A percentile compares a stretch with the other conserved stretches of the same genome.
Conservation (phyloP, 2,797 vertebrate species). For the Xerus rutilus region DNA sequence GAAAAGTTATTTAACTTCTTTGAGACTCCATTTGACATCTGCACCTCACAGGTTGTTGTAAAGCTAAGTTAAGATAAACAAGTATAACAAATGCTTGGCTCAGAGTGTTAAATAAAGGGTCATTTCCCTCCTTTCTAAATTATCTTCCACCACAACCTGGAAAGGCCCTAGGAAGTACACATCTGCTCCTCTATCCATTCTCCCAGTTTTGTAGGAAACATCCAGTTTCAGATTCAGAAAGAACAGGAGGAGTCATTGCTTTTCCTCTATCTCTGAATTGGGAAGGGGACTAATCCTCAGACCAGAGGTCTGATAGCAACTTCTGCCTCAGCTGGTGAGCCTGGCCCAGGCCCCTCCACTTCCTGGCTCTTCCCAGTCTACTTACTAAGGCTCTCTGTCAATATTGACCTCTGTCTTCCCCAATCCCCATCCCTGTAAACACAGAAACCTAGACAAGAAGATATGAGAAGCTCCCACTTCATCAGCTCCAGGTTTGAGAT, state of each 20-base stretch:
- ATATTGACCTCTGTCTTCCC: not conserved
- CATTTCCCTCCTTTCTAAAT: not conserved
- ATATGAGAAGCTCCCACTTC: not conserved
- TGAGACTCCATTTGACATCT: not conserved
- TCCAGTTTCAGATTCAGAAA: not conserved
- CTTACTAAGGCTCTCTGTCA: not conserved
- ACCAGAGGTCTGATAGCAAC: not conserved
- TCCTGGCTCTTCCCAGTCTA: not conserved
- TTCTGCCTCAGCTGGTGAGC: not conserved
- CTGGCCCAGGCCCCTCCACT: not conserved
- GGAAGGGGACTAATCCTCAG: not conserved
- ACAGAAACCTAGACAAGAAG: not conserved
- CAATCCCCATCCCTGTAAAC: not conserved
- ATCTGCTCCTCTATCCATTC: not conserved
- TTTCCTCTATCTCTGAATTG: not conserved
- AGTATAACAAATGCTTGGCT: not conserved
- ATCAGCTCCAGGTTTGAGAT: not conserved
- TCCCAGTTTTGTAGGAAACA: not conserved
- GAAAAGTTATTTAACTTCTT: not conserved
- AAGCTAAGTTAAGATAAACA: slow-evolving; percentile 9
- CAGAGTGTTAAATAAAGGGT: not conserved
- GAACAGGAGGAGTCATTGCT: not conserved
- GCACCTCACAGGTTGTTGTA: not conserved
- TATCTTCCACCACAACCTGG: not conserved
- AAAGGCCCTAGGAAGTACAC: not conserved